A percentile compares a stretch with the other conserved stretches of the same genome.
These are phyloP conservation scores for Geodia barretti DNA, from an alignment of 37 sponge, comb jelly and placozoan genomes.

Conservation along the genomic window DNA sequence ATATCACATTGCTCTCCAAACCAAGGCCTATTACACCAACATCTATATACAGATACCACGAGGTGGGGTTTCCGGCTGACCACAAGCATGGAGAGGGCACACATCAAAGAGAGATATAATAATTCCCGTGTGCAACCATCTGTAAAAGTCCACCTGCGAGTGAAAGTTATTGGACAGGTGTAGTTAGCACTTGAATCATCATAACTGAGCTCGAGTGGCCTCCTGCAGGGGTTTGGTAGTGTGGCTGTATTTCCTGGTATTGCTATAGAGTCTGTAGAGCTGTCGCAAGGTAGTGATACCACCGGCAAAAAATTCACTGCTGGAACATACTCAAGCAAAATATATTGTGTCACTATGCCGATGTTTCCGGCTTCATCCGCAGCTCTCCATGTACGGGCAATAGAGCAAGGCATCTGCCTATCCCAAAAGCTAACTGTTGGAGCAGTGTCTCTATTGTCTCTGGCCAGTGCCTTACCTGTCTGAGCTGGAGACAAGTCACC, in stretches of 20 bases:
- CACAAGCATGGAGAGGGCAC: conserved; percentile 34
- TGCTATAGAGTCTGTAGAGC: not conserved
- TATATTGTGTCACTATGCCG: not conserved
- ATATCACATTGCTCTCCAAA: conserved; percentile 18
- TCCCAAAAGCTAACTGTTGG: not conserved
- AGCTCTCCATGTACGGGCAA: conserved; percentile 32
- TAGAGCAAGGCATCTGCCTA: conserved; percentile 6
- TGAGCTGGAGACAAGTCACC: not conserved
- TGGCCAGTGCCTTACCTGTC: conserved; percentile 15
- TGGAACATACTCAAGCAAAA: conserved; percentile 8
- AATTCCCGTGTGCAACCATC: not conserved
- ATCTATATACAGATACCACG: conserved; percentile 12
- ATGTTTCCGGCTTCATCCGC: conserved; percentile 39
- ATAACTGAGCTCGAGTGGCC: not conserved
- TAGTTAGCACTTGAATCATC: not conserved
- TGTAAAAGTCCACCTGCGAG: conserved; percentile 20
- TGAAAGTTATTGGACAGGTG: conserved; percentile 16
- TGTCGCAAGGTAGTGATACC: conserved; percentile 18
- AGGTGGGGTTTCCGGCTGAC: conserved; percentile 20
- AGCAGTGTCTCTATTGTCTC: conserved; percentile 1
- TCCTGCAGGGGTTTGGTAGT: conserved; percentile 20
- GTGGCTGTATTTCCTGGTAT: conserved; percentile 16
- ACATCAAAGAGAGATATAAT: conserved; percentile 15
- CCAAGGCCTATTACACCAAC: conserved; percentile 40
- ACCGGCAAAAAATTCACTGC: not conserved